Percentiles rank a stretch among this genome's conserved stretches.
These are phyloP conservation scores for Dryoscopus gambensis DNA, from an alignment of 2,113 vertebrate species.

Conservation along the genomic window DNA sequence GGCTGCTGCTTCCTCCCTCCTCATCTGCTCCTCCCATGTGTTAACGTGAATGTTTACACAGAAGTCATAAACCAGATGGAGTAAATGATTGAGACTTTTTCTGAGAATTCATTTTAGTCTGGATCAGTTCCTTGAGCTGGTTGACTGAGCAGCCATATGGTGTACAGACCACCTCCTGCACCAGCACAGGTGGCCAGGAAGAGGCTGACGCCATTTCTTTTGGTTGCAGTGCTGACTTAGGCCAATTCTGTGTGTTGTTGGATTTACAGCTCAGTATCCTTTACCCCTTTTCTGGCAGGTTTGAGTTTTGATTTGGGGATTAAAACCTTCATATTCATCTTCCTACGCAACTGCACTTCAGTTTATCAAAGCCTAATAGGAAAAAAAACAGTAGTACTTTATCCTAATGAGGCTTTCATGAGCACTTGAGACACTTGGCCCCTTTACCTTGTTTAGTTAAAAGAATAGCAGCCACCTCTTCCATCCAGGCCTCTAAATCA, in stretches of 20 bases:
- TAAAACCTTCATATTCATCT: neutral
- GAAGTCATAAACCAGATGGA: neutral
- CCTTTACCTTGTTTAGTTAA: neutral
- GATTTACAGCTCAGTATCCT: neutral
- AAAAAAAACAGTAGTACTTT: neutral
- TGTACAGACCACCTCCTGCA: neutral
- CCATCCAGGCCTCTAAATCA: neutral
- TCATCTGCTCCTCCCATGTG: neutral
- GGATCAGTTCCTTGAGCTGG: neutral
- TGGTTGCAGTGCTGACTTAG: neutral
- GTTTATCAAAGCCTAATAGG: neutral
- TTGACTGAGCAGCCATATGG: neutral
- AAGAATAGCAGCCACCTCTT: neutral
- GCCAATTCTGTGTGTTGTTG: neutral
- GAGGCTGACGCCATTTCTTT: neutral
- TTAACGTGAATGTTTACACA: neutral
- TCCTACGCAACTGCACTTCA: fast-evolving
- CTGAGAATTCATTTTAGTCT: neutral
- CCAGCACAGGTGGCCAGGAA: neutral
- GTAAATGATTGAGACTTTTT: neutral
- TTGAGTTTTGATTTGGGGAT: neutral
- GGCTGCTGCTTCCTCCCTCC: neutral
- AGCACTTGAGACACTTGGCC: neutral
- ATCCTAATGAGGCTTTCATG: neutral
- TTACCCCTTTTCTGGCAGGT: neutral